Base-by-base conservation (phyloP, 1,140 invertebrate species). In the Neodiprion pinetum region DNA sequence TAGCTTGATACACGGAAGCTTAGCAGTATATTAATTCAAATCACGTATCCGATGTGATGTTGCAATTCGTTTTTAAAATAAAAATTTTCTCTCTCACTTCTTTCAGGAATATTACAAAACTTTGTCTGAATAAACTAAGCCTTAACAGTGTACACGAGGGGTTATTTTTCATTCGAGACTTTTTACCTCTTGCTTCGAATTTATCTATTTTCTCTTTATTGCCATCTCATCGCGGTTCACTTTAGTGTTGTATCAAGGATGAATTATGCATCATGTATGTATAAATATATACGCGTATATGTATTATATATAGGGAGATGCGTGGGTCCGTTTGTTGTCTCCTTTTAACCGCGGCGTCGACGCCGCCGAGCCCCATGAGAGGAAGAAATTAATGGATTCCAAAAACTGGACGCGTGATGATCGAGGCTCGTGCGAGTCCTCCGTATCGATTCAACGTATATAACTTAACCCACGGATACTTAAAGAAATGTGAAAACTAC, bases 361-460 rank as follows among this genome's bases (percentile, higher is more conserved):
- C 53, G 53, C n/a, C n/a, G 53, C 53, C n/a, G 5, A 61, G 11
- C 53, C 11, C n/a, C 53, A 17, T 61, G 53, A 61, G 53, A 14
- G 53, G 53, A 61, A 12, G n/a, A 61, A 61, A 61, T 61, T 61
- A 61, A 61, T 61, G 53, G 53, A 61, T 61, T 61, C 53, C 53
- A 61, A 61, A 61, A 61, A 7, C 53, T 61, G 53, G 53, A 61
- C 53, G 53, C 53, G 53, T 61, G 53, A 61, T 61, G 53, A 61
- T 61, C 53, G 53, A 61, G 28, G 53, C 53, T 17, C 53, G 53
- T 14, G 53, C n/a, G 11, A 61, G 53, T 61, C 3, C 28, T 40
- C 28, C 28, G 28, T 40, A 40, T 40, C 28, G 28, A 40, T 40
- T 40, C 28, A 5, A 40, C 28, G 28, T 40, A 9, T 61, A 61